A percentile compares a stretch with the other conserved stretches of the same genome.
Conservation (phyloP, 2,113 vertebrate genomes). For the Nothoprocta pentlandii region DNA sequence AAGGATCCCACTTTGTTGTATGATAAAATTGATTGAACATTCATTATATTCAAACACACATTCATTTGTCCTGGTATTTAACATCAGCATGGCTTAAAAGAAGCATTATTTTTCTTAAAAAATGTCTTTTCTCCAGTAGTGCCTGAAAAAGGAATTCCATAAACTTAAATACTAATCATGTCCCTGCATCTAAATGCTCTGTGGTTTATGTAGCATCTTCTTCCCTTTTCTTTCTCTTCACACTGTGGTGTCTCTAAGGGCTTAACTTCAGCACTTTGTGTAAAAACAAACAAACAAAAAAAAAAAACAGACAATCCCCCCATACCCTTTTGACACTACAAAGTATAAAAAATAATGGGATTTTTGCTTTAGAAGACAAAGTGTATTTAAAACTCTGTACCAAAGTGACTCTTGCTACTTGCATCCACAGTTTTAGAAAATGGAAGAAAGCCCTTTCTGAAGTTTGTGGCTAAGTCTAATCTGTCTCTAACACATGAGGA, state of each 20-base stretch:
- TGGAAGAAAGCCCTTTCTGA: background rate
- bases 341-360: background rate
- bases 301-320: fast-evolving
- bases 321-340: background rate
- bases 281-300: background rate
- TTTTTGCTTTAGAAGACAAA: background rate
- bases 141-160: background rate
- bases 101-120: background rate
- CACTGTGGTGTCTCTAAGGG: background rate
- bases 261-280: background rate
- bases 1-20: background rate
- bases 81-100: background rate
- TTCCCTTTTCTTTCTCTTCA: background rate
- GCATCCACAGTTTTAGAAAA: background rate
- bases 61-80: background rate
- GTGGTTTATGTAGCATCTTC: background rate
- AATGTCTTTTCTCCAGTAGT: background rate
- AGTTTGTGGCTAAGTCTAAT: background rate
- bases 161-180: background rate
- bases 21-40: conserved; percentile 9
- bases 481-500: background rate
- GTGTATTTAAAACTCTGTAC: background rate
- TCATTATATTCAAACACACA: background rate
- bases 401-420: background rate
- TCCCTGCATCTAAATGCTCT: background rate